Conservation (phyloP, 2,888 invertebrate species). For the Tetragonisca angustula region DNA sequence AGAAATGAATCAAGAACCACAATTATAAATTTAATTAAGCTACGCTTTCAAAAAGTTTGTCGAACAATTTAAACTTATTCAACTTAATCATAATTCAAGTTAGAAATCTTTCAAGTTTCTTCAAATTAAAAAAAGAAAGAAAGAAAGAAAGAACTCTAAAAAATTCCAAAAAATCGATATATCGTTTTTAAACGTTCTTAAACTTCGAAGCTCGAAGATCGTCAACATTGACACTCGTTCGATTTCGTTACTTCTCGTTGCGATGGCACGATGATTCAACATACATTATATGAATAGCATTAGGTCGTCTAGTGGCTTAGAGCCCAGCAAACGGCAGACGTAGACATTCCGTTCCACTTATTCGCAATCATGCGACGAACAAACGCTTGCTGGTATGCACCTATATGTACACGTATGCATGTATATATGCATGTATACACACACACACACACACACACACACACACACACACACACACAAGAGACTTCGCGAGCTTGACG, state of each 20-base stretch:
- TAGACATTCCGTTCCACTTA: conserved; percentile 53
- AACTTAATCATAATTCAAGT: no score
- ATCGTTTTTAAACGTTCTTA: neutral
- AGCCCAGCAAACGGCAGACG: conserved; percentile 15
- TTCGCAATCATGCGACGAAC: conserved; percentile 15
- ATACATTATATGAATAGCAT: conserved; percentile 27
- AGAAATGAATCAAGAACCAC: no score
- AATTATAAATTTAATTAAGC: no score
- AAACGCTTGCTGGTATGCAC: neutral
- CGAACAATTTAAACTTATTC: no score
- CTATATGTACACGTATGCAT: no score
- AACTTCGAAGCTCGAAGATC: neutral
- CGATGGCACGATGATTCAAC: conserved; percentile 6
- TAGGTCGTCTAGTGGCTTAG: conserved; percentile 42
- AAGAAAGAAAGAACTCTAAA: neutral
- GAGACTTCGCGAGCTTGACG: conserved; percentile 2
- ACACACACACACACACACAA: no score
- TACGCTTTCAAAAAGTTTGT: no score
- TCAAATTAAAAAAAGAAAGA: no score
- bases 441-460: no score
- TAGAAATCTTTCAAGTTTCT: no score
- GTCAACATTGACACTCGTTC: conserved; percentile 8
- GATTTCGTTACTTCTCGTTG: neutral
- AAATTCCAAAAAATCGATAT: neutral
- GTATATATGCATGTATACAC: no score